Conservation (phyloP, 1,140 invertebrate genomes). For the Brachionus paranguensis region DNA sequence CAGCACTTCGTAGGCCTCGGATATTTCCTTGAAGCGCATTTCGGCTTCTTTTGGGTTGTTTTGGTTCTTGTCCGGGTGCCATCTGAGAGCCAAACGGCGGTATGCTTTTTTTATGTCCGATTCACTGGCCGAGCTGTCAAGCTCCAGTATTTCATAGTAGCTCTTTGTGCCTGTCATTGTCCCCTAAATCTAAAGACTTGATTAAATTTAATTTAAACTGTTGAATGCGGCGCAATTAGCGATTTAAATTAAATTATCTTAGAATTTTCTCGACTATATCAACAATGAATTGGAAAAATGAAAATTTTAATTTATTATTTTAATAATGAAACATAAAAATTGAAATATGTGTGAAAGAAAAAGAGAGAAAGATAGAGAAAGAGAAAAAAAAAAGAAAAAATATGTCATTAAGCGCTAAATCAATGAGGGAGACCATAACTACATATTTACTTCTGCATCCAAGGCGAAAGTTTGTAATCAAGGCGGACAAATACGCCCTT, state of each 20-base stretch:
- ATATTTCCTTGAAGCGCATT: conserved; percentile 91
- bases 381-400: background rate
- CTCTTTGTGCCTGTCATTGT: conserved; percentile 16
- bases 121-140: conserved; percentile 75
- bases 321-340: background rate
- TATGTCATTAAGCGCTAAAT: background rate
- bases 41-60: conserved; percentile 91
- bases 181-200: background rate
- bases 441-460: background rate
- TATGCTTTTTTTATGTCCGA: conserved; percentile 88
- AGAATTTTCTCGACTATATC: background rate
- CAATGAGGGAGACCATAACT: background rate
- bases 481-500: background rate
- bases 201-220: background rate
- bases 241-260: background rate
- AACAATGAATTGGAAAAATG: background rate
- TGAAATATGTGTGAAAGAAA: background rate
- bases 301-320: conserved; percentile 5
- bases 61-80: conserved; percentile 99
- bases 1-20: conserved; percentile 95
- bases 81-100: conserved; percentile 90
- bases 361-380: background rate
- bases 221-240: background rate
- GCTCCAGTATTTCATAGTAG: conserved; percentile 50
- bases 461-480: background rate